phyloP scores from a whole-genome alignment of 2,113 vertebrate species.

The Melanostigma gelatinosum region DNA sequence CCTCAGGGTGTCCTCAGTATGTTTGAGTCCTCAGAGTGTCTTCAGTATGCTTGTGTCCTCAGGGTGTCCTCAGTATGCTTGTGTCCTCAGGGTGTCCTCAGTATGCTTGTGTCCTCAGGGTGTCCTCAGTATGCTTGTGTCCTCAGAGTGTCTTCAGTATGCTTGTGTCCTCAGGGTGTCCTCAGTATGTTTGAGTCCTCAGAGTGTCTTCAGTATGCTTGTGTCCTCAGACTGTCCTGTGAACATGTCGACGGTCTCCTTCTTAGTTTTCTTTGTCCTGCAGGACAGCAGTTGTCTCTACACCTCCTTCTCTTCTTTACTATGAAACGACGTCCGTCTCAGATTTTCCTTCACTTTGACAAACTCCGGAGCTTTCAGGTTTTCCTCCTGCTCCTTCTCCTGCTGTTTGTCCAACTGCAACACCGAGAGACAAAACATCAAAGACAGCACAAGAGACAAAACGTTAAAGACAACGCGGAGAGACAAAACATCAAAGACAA shows the following conservation, averaged over 20 bases:
- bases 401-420: constrained; percentile 89
- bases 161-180: neutral
- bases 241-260: constrained; percentile 5
- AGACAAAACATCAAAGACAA: neutral
- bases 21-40: neutral
- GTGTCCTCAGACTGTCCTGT: neutral
- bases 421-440: constrained; percentile 17
- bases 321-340: constrained; percentile 85
- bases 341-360: constrained; percentile 95
- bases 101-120: neutral
- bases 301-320: constrained; percentile 83
- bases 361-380: constrained; percentile 90
- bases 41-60: neutral
- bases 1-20: neutral
- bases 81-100: neutral
- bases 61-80: neutral
- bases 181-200: neutral
- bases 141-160: neutral
- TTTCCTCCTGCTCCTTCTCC: constrained; percentile 83
- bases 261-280: neutral
- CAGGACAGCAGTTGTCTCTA: constrained; percentile 68
- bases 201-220: neutral
- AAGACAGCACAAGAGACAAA: neutral
- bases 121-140: neutral
- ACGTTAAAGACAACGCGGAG: too few relatives aligned